A percentile compares a stretch with the other conserved stretches of the same genome.
phyloP scores from a whole-genome alignment of 2,888 invertebrate genomes.

The Penaeus monodon region DNA sequence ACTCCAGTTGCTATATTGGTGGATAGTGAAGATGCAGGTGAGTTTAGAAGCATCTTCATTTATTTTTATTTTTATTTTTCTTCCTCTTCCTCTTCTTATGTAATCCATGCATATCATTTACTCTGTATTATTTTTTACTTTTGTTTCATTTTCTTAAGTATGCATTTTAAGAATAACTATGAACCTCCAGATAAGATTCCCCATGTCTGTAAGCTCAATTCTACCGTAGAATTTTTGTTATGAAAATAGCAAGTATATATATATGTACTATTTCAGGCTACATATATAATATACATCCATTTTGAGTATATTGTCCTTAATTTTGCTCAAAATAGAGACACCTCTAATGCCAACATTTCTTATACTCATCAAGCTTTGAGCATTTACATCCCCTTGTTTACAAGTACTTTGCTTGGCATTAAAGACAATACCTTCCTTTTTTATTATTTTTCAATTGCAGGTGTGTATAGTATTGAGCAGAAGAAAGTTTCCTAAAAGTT shows the following conservation, averaged over 20 bases:
- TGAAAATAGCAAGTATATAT: conserved; percentile 11
- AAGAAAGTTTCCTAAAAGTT: background rate
- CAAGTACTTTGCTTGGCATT: conserved; percentile 11
- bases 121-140: conserved; percentile 12
- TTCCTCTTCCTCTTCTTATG: background rate
- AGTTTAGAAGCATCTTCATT: too few relatives aligned
- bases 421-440: conserved; percentile 6
- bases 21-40: too few relatives aligned
- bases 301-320: too few relatives aligned
- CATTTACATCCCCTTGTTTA: conserved; percentile 5
- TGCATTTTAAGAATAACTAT: background rate
- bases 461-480: too few relatives aligned
- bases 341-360: conserved; percentile 19
- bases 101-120: conserved; percentile 8
- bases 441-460: background rate
- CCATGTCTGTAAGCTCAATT: conserved; percentile 25
- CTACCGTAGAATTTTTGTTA: background rate
- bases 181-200: conserved; percentile 34
- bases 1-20: too few relatives aligned
- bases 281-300: conserved; percentile 18
- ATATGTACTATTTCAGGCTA: background rate
- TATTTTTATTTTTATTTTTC: too few relatives aligned
- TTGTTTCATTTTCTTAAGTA: background rate
- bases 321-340: conserved; percentile 1
- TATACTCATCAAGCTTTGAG: conserved; percentile 8